phyloP scores from a whole-genome alignment of 2,888 invertebrate genomes.

The Dolomedes plantarius region DNA sequence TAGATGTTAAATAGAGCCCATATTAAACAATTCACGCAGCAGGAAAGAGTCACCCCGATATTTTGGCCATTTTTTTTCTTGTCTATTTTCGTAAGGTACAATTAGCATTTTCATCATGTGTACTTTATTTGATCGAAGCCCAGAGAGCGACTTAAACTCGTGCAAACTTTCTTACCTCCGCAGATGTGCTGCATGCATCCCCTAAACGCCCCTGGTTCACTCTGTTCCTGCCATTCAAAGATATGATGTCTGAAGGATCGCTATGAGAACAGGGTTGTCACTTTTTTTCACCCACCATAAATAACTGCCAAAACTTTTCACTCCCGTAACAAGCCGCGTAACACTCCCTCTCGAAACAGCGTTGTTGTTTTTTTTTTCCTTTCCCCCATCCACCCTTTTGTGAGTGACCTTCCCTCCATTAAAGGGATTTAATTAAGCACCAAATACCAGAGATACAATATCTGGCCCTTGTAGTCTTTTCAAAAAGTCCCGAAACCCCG shows the following conservation, averaged over 20 bases:
- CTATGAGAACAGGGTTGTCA: background rate
- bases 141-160: too few species aligned
- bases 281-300: background rate
- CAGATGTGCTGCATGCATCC: too few species aligned
- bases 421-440: slow-evolving; percentile 55
- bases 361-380: background rate
- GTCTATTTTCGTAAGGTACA: too few species aligned
- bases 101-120: too few species aligned
- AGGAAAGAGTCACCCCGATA: too few species aligned
- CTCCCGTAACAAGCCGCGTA: background rate
- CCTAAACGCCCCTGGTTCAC: too few species aligned
- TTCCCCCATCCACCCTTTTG: slow-evolving; percentile 1
- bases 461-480: slow-evolving; percentile 12
- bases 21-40: too few species aligned
- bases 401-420: slow-evolving; percentile 23
- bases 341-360: background rate
- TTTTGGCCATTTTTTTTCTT: too few species aligned
- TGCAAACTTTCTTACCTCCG: too few species aligned
- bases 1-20: too few species aligned
- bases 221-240: background rate
- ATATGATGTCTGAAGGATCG: background rate
- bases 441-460: slow-evolving; percentile 27
- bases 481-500: slow-evolving; percentile 13
- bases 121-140: too few species aligned
- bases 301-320: slow-evolving; percentile 5